phyloP scores from a whole-genome alignment of 1,140 invertebrate species.

The Zelostemma sp. region DNA sequence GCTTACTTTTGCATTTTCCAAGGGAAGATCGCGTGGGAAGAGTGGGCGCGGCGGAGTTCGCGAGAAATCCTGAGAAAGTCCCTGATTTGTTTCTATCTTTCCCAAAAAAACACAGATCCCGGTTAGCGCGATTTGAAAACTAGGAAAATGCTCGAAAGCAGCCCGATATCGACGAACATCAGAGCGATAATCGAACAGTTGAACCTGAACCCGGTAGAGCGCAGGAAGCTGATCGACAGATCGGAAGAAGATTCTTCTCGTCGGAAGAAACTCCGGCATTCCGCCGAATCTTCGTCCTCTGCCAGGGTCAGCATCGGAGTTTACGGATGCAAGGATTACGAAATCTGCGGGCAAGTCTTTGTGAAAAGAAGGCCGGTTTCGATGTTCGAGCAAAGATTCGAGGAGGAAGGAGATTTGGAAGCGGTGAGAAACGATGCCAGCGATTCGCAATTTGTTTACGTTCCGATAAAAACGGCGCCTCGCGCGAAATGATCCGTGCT shows the following conservation, averaged over 20 bases:
- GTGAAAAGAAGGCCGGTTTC: conserved; percentile 7
- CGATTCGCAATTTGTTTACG: no score
- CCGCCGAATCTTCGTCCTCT: conserved; percentile 22
- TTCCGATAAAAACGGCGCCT: no score
- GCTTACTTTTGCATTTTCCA: conserved; percentile 25
- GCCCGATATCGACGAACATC: conserved; percentile 64
- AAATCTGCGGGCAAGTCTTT: conserved; percentile 26
- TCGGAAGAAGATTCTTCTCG: conserved; percentile 27
- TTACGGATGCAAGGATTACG: conserved; percentile 57
- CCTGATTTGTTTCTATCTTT: no score
- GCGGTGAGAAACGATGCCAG: background rate
- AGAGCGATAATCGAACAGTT: conserved; percentile 68
- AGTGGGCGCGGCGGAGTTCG: conserved; percentile 45
- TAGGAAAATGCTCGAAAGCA: conserved; percentile 11
- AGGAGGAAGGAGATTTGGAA: conserved; percentile 1
- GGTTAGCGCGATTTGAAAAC: no score
- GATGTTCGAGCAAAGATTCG: conserved; percentile 12
- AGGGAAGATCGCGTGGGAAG: conserved; percentile 60
- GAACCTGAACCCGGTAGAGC: conserved; percentile 63
- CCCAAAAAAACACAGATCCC: no score
- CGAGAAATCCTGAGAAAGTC: conserved; percentile 57
- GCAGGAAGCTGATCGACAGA: conserved; percentile 54
- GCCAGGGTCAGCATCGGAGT: conserved; percentile 65
- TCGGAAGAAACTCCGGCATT: conserved; percentile 38
- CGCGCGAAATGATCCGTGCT: background rate